Evolutionary conservation across 2,113 vertebrate species (phyloP).

Genomic region (Chascanopsetta lugubris): DNA sequence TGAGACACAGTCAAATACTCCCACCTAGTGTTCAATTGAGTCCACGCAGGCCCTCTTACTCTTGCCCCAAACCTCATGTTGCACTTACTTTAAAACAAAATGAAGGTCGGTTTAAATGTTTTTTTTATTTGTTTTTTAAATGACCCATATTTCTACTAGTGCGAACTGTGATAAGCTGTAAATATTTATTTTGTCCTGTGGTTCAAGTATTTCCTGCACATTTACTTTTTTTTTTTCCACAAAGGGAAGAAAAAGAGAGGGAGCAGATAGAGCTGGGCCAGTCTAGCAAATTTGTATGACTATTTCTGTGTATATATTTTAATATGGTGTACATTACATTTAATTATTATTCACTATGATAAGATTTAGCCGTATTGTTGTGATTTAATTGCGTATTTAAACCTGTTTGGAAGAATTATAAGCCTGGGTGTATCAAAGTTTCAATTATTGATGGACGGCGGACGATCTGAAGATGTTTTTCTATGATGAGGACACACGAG

Average conservation of each 20-base stretch:
- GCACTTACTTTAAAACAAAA: constrained; percentile 40
- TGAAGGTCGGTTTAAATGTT: constrained; percentile 53
- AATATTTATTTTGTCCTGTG: constrained; percentile 65
- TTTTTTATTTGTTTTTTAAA: not conserved
- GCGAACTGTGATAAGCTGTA: constrained; percentile 60
- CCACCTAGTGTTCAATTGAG: constrained; percentile 72
- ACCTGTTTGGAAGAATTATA: constrained; percentile 76
- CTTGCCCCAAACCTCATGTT: constrained; percentile 22
- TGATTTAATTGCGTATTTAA: constrained; percentile 84
- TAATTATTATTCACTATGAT: constrained; percentile 81
- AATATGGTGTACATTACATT: constrained; percentile 84
- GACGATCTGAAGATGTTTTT: constrained; percentile 72
- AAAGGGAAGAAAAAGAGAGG: constrained; percentile 77
- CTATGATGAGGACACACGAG: constrained; percentile 72
- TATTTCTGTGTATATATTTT: constrained; percentile 86
- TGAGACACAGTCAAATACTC: constrained; percentile 67
- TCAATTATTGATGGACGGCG: constrained; percentile 76
- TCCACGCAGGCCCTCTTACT: not conserved
- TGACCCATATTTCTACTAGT: constrained; percentile 48
- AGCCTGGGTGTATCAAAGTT: constrained; percentile 78
- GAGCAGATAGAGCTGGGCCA: constrained; percentile 61
- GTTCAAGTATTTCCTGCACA: constrained; percentile 59
- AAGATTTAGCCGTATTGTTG: constrained; percentile 83
- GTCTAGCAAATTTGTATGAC: constrained; percentile 78
- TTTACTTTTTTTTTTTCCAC: too few species aligned